phyloP scores from a whole-genome alignment of 2,797 vertebrate species.

The Potorous gilbertii region DNA sequence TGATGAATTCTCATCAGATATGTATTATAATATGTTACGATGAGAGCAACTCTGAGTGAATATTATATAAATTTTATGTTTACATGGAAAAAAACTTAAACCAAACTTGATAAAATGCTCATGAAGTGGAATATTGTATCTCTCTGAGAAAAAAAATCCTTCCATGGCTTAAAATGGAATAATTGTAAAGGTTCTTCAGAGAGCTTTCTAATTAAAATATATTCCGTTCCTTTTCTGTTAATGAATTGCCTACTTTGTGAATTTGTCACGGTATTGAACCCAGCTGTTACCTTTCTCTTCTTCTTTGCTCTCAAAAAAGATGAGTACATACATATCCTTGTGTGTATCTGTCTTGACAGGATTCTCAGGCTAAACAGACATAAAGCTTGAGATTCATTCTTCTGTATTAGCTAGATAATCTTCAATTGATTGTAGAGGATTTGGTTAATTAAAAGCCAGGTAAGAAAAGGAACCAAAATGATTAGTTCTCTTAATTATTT shows the following conservation, averaged over 20 bases:
- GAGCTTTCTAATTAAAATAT: not conserved
- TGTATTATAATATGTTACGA: not conserved
- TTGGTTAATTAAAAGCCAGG: not conserved
- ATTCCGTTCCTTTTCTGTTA: not conserved
- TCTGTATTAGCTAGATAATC: not conserved
- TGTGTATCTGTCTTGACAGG: not conserved
- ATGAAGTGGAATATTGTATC: not conserved
- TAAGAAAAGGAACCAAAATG: not conserved
- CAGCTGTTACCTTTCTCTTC: not conserved
- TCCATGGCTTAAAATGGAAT: not conserved
- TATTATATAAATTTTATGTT: not conserved
- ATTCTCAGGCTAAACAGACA: not conserved
- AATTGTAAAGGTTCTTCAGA: not conserved
- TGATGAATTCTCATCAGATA: not conserved
- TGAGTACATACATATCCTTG: not conserved
- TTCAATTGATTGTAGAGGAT: not conserved
- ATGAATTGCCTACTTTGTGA: not conserved
- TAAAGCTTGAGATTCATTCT: not conserved
- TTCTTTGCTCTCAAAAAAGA: rapidly evolving
- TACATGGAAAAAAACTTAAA: not conserved
- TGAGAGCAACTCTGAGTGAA: not conserved
- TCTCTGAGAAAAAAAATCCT: not conserved
- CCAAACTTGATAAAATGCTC: not conserved
- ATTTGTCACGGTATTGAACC: not conserved
- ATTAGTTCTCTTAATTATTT: conserved; percentile 26